phyloP scores from a whole-genome alignment of 2,888 invertebrate genomes.

The Diaperis boleti region DNA sequence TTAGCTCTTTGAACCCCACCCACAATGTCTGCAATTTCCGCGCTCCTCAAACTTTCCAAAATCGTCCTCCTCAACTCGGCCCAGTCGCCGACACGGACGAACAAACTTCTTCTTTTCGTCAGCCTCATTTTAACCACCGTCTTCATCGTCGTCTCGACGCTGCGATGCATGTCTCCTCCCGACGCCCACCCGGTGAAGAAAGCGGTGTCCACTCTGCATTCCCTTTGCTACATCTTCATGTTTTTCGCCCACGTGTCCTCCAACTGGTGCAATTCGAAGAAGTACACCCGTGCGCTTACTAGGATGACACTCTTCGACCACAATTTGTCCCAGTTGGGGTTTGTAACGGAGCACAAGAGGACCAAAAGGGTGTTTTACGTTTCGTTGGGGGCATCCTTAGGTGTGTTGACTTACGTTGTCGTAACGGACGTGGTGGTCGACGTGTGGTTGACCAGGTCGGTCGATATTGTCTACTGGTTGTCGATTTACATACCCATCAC shows the following conservation, averaged over 20 bases:
- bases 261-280: slow-evolving; percentile 4
- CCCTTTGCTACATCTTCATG: not conserved
- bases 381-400: not conserved
- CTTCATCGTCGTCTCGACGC: not conserved
- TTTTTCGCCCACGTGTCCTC: not conserved
- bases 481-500: slow-evolving; percentile 6
- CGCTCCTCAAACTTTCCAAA: not conserved
- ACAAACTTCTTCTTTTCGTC: not conserved
- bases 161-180: not conserved
- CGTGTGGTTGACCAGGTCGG: not conserved
- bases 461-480: not conserved
- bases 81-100: not conserved
- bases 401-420: not conserved
- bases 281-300: not conserved
- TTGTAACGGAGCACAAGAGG: not conserved
- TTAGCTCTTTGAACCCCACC: too few relatives aligned
- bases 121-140: not conserved
- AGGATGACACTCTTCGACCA: not conserved
- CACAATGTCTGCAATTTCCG: too few relatives aligned
- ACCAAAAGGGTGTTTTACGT: not conserved
- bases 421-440: not conserved
- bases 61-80: not conserved
- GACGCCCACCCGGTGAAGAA: not conserved
- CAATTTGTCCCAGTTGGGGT: not conserved
- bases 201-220: not conserved